phyloP scores from a whole-genome alignment of 2,797 vertebrate genomes.

The Rhinogobio ventralis region DNA sequence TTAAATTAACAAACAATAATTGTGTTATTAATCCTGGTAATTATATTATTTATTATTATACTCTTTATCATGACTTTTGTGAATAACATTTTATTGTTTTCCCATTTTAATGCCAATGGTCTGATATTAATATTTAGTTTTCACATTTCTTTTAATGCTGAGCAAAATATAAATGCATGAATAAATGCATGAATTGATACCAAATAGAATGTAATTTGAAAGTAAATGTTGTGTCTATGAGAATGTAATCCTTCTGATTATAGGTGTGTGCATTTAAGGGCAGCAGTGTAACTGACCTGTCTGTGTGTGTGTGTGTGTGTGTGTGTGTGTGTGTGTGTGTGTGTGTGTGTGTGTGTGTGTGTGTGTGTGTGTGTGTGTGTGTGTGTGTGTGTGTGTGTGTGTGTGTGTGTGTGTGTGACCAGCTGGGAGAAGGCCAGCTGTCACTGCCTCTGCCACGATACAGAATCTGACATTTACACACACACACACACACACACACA shows the following conservation, averaged over 20 bases:
- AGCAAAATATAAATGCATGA: neutral
- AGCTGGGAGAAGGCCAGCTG: conserved; percentile 78
- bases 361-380: conserved; percentile 36
- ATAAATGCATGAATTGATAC: neutral
- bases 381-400: conserved; percentile 39
- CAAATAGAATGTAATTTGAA: neutral
- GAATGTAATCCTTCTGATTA: conserved; percentile 25
- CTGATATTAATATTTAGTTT: neutral
- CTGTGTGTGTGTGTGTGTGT: conserved; percentile 42
- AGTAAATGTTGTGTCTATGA: neutral
- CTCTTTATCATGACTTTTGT: neutral
- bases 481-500: no score
- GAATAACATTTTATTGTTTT: neutral
- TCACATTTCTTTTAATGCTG: neutral
- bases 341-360: conserved; percentile 41
- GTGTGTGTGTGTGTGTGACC: conserved; percentile 59
- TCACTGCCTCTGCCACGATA: conserved; percentile 64
- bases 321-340: conserved; percentile 36
- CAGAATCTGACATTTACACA: conserved; percentile 66
- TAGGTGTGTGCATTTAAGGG: conserved; percentile 17
- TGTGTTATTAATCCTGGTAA: neutral
- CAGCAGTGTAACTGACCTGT: neutral
- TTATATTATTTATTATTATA: neutral
- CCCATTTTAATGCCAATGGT: neutral
- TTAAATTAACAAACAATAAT: neutral